Percentiles rank a stretch among this genome's conserved stretches.
Conservation (phyloP, 53 echinoderm and acorn worm species). For the Astropecten irregularis region DNA sequence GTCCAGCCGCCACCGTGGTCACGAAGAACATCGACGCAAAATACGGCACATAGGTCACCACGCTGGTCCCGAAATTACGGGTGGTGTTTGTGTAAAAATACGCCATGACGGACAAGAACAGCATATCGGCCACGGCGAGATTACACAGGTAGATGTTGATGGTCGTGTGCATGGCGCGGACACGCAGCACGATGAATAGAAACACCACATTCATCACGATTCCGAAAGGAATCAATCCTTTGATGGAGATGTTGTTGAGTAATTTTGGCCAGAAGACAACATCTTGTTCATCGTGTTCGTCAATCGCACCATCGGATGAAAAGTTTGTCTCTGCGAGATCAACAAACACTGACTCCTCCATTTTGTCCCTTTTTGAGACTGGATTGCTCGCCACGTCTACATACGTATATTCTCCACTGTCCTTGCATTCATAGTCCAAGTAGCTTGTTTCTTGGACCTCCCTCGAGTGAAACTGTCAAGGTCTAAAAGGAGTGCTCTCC, state of each 20-base stretch:
- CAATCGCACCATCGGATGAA: too few species aligned
- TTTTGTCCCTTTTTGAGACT: too few species aligned
- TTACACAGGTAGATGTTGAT: constrained; percentile 26
- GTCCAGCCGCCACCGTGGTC: constrained; percentile 12
- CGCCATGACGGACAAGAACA: not conserved
- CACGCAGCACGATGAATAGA: constrained; percentile 19
- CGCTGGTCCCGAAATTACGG: not conserved
- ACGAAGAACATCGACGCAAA: constrained; percentile 39
- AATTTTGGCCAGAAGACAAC: not conserved
- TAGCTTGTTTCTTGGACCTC: too few species aligned
- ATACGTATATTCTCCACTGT: too few species aligned
- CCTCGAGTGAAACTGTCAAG: too few species aligned
- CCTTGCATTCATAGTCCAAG: too few species aligned
- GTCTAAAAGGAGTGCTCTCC: too few species aligned
- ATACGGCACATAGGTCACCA: constrained; percentile 9
- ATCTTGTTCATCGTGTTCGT: too few species aligned
- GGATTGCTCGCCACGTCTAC: too few species aligned
- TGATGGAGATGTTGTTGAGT: not conserved
- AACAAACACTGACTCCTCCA: too few species aligned
- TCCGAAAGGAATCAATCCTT: constrained; percentile 24
- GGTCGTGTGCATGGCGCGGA: constrained; percentile 41
- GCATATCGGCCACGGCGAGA: constrained; percentile 29
- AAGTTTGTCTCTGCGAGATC: too few species aligned
- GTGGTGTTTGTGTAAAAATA: not conserved
- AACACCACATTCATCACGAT: not conserved